A percentile compares a stretch with the other conserved stretches of the same genome.
These are phyloP conservation scores for Ibidorhyncha struthersii DNA, from an alignment of 2,113 vertebrate species.

Conservation along the genomic window DNA sequence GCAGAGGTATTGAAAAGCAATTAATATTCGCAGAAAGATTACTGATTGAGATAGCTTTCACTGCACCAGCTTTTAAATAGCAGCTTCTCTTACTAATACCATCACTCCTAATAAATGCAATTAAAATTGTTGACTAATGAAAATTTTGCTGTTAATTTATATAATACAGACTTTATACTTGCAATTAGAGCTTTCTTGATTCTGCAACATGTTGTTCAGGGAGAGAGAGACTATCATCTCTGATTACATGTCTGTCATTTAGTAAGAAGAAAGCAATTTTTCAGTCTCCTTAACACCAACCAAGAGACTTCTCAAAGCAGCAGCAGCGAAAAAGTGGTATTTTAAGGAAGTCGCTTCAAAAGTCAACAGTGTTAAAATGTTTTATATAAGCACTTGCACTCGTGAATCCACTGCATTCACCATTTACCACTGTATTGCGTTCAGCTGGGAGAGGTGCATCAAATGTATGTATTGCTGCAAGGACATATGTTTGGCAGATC, in stretches of 20 bases:
- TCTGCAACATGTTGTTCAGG: neutral
- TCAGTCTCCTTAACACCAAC: conserved; percentile 3
- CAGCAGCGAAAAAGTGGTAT: neutral
- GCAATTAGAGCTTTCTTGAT: conserved; percentile 13
- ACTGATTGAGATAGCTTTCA: neutral
- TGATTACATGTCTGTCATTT: conserved; percentile 28
- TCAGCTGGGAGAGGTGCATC: neutral
- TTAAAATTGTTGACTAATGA: conserved; percentile 32
- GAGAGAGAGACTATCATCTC: neutral
- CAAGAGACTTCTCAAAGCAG: neutral
- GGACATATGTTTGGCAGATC: neutral
- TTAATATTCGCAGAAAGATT: conserved; percentile 8
- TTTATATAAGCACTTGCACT: neutral
- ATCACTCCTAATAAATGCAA: conserved; percentile 4
- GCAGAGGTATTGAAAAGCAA: neutral
- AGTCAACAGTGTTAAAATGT: neutral
- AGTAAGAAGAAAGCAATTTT: neutral
- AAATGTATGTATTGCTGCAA: neutral
- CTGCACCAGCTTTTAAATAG: neutral
- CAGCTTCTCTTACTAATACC: conserved; percentile 7
- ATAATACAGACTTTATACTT: neutral
- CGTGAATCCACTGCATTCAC: neutral
- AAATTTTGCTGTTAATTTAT: conserved; percentile 40
- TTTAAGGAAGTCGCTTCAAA: neutral
- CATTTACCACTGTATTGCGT: neutral